Evolutionary conservation across 1,140 invertebrate genomes (phyloP).

Genomic region (Daktulosphaira vitifoliae): DNA sequence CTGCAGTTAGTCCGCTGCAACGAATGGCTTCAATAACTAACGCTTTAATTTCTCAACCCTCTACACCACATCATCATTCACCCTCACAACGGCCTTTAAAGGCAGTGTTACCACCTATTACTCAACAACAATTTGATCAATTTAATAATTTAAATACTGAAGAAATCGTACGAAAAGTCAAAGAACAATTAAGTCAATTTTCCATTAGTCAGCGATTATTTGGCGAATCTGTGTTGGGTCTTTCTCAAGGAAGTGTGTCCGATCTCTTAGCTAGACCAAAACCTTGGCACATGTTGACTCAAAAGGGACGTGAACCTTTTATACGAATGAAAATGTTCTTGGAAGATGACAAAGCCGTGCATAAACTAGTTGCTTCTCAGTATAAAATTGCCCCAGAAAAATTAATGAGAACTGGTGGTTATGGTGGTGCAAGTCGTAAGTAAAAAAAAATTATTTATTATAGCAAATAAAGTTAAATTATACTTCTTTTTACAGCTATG

Average conservation of each 20-base stretch:
- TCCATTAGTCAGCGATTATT: conserved; percentile 97
- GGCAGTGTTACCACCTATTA: conserved; percentile 93
- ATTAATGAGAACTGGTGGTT: conserved; percentile 86
- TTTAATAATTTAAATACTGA: conserved; percentile 98
- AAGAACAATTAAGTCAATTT: conserved; percentile 95
- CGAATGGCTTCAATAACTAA: conserved; percentile 97
- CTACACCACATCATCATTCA: conserved; percentile 70
- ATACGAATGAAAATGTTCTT: conserved; percentile 98
- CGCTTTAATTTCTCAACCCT: conserved; percentile 84
- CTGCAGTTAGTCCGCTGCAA: conserved; percentile 83
- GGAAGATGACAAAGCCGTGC: conserved; percentile 92
- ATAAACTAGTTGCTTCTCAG: conserved; percentile 91
- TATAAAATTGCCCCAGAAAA: conserved; percentile 96
- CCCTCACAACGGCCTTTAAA: conserved; percentile 79
- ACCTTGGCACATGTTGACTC: conserved; percentile 92
- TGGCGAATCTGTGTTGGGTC: conserved; percentile 91
- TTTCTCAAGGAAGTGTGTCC: conserved; percentile 92
- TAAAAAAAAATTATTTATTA: conserved; percentile 37
- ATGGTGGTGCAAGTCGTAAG: conserved; percentile 73
- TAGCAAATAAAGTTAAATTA: too few species aligned
- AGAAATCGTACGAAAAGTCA: conserved; percentile 93
- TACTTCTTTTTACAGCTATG: conserved; percentile 21
- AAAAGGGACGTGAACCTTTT: conserved; percentile 90
- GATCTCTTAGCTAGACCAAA: conserved; percentile 90
- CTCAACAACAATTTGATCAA: conserved; percentile 97